These are phyloP conservation scores for Trisateles emortualis DNA, from an alignment of 2,888 invertebrate species.

Conservation along the genomic window DNA sequence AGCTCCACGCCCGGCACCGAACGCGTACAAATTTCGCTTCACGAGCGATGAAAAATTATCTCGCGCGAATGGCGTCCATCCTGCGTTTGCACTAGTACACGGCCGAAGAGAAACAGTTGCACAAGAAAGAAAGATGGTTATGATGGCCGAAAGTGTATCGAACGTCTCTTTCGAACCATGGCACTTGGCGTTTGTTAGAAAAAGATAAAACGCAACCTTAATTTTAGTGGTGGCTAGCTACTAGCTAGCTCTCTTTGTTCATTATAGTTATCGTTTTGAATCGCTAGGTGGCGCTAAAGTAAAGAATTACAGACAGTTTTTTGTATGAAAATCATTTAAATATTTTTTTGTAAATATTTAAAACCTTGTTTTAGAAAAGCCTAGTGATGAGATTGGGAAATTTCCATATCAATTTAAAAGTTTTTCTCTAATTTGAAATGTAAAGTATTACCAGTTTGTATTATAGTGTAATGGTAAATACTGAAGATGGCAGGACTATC, in stretches of 20 bases:
- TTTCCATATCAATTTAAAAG: constrained; percentile 2
- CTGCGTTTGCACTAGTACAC: constrained; percentile 85
- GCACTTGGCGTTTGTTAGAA: constrained; percentile 54
- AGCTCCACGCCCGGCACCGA: constrained; percentile 69
- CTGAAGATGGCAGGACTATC: constrained; percentile 36
- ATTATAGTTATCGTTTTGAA: constrained; percentile 55
- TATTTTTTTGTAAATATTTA: not conserved
- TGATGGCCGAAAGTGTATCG: constrained; percentile 80
- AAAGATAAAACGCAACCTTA: constrained; percentile 83
- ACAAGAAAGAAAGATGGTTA: constrained; percentile 86
- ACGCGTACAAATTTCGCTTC: constrained; percentile 66
- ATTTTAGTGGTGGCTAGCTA: constrained; percentile 75
- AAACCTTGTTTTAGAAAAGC: no score
- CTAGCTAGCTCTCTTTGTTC: constrained; percentile 82
- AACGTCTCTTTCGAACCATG: constrained; percentile 70
- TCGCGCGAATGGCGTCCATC: constrained; percentile 86
- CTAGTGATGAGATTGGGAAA: no score
- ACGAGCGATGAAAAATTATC: constrained; percentile 77
- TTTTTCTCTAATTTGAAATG: not conserved
- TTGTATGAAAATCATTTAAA: constrained; percentile 14
- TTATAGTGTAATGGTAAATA: not conserved
- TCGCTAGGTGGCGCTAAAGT: constrained; percentile 67
- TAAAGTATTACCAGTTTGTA: not conserved
- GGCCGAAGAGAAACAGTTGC: constrained; percentile 86
- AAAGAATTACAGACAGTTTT: constrained; percentile 25